Evolutionary conservation across 2,113 vertebrate genomes (phyloP).

Genomic region (Rhynchopsitta pachyrhyncha): DNA sequence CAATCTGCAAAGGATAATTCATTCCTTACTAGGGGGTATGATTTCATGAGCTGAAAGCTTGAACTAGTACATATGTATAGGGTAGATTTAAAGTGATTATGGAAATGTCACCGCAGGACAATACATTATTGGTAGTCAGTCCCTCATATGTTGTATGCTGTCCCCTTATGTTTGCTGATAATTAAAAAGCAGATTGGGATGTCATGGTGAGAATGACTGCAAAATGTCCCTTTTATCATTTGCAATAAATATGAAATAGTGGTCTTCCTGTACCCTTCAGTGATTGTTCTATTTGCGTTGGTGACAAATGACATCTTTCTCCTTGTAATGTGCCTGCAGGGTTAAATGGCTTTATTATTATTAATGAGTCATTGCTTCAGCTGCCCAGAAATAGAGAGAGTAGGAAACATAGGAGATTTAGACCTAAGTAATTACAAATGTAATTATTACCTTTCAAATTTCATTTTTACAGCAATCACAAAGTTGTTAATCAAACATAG

Average conservation of each 20-base stretch:
- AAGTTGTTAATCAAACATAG: slow-evolving; percentile 64
- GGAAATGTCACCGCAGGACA: slow-evolving; percentile 62
- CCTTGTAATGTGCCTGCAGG: slow-evolving; percentile 80
- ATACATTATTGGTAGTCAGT: slow-evolving; percentile 34
- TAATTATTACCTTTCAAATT: slow-evolving; percentile 85
- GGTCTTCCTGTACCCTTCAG: slow-evolving; percentile 72
- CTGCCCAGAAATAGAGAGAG: slow-evolving; percentile 61
- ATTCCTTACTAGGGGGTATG: slow-evolving; percentile 31
- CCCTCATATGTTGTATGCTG: slow-evolving; percentile 31
- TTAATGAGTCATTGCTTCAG: slow-evolving; percentile 80
- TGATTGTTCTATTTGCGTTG: slow-evolving; percentile 75
- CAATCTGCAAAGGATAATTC: slow-evolving; percentile 24
- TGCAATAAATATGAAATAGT: slow-evolving; percentile 76
- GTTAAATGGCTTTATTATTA: slow-evolving; percentile 90
- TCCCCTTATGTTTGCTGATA: slow-evolving; percentile 69
- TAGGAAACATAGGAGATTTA: slow-evolving; percentile 75
- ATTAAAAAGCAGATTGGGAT: slow-evolving; percentile 71
- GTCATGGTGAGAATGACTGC: slow-evolving; percentile 58
- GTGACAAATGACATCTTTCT: slow-evolving; percentile 81
- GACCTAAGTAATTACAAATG: slow-evolving; percentile 84
- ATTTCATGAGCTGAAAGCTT: slow-evolving; percentile 45
- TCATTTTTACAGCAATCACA: slow-evolving; percentile 55
- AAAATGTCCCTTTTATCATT: slow-evolving; percentile 61
- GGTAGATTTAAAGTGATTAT: slow-evolving; percentile 54
- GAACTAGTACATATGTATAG: slow-evolving; percentile 47